Base-by-base conservation (phyloP, 2,888 invertebrate species). In the Pristionchus fissidentatus region DNA sequence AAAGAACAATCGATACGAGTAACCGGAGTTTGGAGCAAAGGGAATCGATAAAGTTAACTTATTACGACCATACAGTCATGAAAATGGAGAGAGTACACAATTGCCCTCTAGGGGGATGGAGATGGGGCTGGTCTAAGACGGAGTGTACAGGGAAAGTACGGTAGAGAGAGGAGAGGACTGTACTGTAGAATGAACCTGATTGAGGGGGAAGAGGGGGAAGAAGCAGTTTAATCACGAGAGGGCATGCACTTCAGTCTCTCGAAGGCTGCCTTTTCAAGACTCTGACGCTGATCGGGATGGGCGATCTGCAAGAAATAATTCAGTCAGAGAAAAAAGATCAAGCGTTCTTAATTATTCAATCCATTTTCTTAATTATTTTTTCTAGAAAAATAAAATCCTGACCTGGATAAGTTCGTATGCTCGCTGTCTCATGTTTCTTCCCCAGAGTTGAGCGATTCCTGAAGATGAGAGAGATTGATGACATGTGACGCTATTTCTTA, bases 361-460 rank as follows among this genome's bases (percentile, higher is more conserved):
- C 43, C 38, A 35, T 32, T 38, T 43, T 57, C 35, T 35, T 15
- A n/a, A n/a, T 0, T 19, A n/a, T n/a, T n/a, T n/a, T n/a, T n/a
- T n/a, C n/a, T n/a, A n/a, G n/a, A n/a, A n/a, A n/a, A n/a, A n/a
- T n/a, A n/a, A 41, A 19, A 13, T 32, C 26, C 52, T 22, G 75
- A 84, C 84, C 82, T 95, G 94, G 91, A 97, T 97, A 5, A 97
- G 94, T 85, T 95, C 97, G 93, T 97, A 95, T 3, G 97, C 97
- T 82, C 97, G 94, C 93, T 97, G 97, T 1, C 97, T 94, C 81
- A 97, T 94, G 26, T 95, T 95, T 93, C 96, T 96, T 60, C 97
- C 97, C 93, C 97, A 97, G 77, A 97, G 93, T 84, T 95, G 94
- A 0, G 97, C 97, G 88, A 97, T 95, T 26, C 97, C 80, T 80